Evolutionary conservation across 2,888 invertebrate species (phyloP).

Genomic region (Netelia melanura): DNA sequence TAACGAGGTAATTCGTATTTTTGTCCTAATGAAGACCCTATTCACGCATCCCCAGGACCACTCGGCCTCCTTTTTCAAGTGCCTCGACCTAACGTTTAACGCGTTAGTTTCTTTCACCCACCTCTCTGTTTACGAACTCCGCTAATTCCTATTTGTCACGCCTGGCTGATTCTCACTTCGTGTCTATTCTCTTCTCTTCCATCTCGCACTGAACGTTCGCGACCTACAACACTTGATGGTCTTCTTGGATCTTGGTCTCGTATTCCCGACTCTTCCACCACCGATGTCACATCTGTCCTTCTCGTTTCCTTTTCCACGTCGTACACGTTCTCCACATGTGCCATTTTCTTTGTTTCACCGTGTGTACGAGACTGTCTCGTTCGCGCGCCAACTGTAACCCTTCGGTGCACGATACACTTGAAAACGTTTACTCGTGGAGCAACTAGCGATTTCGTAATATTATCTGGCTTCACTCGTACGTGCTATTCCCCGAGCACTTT

Average conservation of each 20-base stretch:
- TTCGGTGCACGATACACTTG: not conserved
- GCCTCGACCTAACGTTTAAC: constrained; percentile 57
- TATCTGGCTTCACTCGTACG: constrained; percentile 22
- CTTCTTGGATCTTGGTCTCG: not conserved
- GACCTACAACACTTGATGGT: constrained; percentile 4
- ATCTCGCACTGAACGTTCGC: constrained; percentile 5
- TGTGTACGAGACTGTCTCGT: not conserved
- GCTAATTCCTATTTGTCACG: constrained; percentile 70
- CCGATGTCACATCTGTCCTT: not conserved
- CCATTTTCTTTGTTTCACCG: not conserved
- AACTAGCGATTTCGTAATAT: constrained; percentile 8
- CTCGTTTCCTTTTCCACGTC: not conserved
- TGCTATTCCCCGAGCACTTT: not conserved
- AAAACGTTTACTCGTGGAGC: constrained; percentile 11
- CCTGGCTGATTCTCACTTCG: constrained; percentile 65
- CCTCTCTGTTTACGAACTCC: constrained; percentile 64
- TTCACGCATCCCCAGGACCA: not conserved
- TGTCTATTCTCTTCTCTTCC: constrained; percentile 40
- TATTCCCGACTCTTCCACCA: not conserved
- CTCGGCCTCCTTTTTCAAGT: constrained; percentile 19
- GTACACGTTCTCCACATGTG: not conserved
- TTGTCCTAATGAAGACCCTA: not conserved
- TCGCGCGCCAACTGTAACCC: constrained; percentile 5
- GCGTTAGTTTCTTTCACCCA: constrained; percentile 62
- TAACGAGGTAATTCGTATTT: not conserved